phyloP scores from a whole-genome alignment of 2,113 vertebrate genomes.

The Etheostoma cragini region DNA sequence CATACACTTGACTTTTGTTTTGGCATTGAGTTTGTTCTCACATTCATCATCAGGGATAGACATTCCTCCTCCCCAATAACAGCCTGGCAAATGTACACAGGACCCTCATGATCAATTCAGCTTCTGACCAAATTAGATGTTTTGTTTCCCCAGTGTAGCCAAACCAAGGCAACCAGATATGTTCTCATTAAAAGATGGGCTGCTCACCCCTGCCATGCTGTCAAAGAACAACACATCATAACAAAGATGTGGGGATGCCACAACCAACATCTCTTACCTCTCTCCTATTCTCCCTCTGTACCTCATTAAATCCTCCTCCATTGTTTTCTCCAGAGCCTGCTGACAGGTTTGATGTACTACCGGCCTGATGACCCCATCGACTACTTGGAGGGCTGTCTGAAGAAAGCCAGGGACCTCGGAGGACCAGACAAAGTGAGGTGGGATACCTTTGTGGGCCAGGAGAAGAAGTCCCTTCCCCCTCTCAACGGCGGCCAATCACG shows the following conservation, averaged over 20 bases:
- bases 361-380: conserved; percentile 97
- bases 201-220: neutral
- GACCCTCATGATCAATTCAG: conserved; percentile 22
- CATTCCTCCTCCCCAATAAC: neutral
- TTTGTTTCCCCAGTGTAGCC: conserved; percentile 20
- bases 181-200: conserved; percentile 34
- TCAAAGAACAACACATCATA: conserved; percentile 7
- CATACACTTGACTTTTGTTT: conserved; percentile 16
- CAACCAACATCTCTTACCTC: neutral
- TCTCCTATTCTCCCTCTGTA: too few relatives aligned
- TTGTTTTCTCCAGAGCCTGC: conserved; percentile 89
- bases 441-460: conserved; percentile 97
- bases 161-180: conserved; percentile 28
- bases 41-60: conserved; percentile 27
- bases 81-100: neutral
- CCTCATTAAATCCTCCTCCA: neutral
- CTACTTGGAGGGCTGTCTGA: conserved; percentile 94
- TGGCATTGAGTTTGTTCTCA: neutral
- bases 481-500: conserved; percentile 95
- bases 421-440: conserved; percentile 95
- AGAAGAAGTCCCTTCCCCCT: conserved; percentile 94
- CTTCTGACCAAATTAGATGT: conserved; percentile 40
- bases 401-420: conserved; percentile 94
- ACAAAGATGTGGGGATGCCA: neutral
- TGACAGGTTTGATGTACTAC: conserved; percentile 97